phyloP scores from a whole-genome alignment of 2,888 invertebrate genomes.

The Antheraea yamamai region DNA sequence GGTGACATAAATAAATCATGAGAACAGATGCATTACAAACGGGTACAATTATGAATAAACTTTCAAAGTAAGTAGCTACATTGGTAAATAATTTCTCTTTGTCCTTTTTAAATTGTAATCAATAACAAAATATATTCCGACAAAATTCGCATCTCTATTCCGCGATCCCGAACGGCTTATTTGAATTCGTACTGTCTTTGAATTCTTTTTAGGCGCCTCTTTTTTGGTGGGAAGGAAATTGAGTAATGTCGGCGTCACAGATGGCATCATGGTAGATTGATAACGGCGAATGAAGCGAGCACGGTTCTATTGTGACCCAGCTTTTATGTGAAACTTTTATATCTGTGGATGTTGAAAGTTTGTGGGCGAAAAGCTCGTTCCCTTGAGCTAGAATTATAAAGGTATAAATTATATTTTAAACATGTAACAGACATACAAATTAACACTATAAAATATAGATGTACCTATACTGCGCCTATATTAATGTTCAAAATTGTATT shows the following conservation, averaged over 20 bases:
- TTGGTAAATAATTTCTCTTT: background rate
- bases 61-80: background rate
- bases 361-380: conserved; percentile 21
- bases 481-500: background rate
- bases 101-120: background rate
- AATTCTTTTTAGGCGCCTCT: conserved; percentile 60
- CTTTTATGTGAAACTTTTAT: conserved; percentile 33
- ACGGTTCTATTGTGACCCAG: conserved; percentile 63
- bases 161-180: conserved; percentile 49
- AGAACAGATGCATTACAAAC: background rate
- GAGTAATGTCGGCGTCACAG: conserved; percentile 79
- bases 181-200: conserved; percentile 50
- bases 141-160: conserved; percentile 26
- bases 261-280: conserved; percentile 81
- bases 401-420: background rate
- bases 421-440: background rate
- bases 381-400: conserved; percentile 2
- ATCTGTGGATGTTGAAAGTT: conserved; percentile 16
- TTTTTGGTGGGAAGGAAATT: conserved; percentile 75
- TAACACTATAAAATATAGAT: too few relatives aligned
- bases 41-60: background rate
- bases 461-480: too few relatives aligned
- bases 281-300: conserved; percentile 71
- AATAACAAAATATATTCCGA: conserved; percentile 26
- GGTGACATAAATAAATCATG: background rate